Percentiles rank a stretch among this genome's conserved stretches.
These are phyloP conservation scores for Galeopterus variegatus DNA, from an alignment of 2,113 vertebrate genomes.

Conservation along the genomic window DNA sequence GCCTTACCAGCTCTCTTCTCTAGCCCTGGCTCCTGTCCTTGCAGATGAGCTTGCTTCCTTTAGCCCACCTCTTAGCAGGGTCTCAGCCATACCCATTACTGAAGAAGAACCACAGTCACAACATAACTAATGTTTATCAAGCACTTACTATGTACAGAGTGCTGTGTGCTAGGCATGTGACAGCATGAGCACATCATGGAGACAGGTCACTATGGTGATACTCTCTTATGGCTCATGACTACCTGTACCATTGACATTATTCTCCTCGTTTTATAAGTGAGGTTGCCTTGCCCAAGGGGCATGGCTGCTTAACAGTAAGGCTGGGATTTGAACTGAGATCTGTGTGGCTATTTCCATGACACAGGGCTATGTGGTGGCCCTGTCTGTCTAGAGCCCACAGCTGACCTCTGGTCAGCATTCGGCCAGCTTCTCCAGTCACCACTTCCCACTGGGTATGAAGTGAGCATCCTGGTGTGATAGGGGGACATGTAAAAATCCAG, in stretches of 20 bases:
- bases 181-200: accelerated
- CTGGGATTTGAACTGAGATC: not conserved
- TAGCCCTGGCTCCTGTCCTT: not conserved
- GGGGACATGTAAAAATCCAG: not conserved
- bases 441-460: not conserved
- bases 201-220: not conserved
- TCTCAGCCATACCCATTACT: not conserved
- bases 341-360: not conserved
- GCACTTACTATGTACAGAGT: not conserved
- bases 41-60: not conserved
- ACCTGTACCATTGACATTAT: not conserved
- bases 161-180: not conserved
- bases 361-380: not conserved
- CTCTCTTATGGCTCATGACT: accelerated
- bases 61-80: not conserved
- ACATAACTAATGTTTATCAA: not conserved
- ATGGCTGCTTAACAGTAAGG: not conserved
- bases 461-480: too few relatives aligned
- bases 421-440: not conserved
- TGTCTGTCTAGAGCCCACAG: not conserved
- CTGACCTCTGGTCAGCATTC: not conserved
- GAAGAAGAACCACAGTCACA: not conserved
- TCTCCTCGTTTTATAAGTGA: not conserved
- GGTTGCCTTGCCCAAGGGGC: not conserved
- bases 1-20: not conserved